A percentile compares a stretch with the other conserved stretches of the same genome.
Conservation (phyloP, 2,797 vertebrate genomes). For the Phalanger gymnotis region DNA sequence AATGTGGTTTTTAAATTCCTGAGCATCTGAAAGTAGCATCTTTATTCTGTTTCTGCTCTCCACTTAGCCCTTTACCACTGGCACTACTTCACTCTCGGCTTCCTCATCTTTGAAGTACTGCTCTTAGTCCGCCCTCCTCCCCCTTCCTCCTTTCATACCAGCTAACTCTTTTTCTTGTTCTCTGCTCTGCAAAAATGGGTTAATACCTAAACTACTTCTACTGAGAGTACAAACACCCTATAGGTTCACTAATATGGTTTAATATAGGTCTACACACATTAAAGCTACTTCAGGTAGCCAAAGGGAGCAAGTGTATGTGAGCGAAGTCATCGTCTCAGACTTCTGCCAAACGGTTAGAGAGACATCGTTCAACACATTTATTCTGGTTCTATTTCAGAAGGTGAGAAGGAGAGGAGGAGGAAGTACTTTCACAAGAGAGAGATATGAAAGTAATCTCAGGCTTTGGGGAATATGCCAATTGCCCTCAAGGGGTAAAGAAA, state of each 20-base stretch:
- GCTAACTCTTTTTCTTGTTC: not conserved
- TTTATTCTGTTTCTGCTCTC: not conserved
- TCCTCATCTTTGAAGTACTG: not conserved
- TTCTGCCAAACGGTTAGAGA: conserved; percentile 21
- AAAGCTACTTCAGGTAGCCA: not conserved
- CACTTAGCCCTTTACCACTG: not conserved
- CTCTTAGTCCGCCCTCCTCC: conserved; percentile 16
- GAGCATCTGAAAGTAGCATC: not conserved
- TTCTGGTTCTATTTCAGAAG: conserved; percentile 17
- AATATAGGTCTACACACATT: conserved; percentile 4
- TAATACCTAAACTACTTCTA: not conserved
- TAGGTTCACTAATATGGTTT: conserved; percentile 9
- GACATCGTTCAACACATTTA: conserved; percentile 15
- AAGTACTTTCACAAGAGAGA: conserved; percentile 44
- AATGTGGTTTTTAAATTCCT: conserved; percentile 40
- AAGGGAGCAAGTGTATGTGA: not conserved
- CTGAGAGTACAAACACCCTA: conserved; percentile 13
- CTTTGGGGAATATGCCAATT: conserved; percentile 17
- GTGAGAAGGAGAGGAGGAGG: not conserved
- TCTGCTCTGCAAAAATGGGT: not conserved
- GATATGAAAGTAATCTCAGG: not conserved
- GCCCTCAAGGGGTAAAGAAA: not conserved
- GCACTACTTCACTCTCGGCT: not conserved
- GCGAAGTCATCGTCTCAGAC: not conserved
- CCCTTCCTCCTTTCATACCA: not conserved